Base-by-base conservation (phyloP, 2,797 vertebrate species). In the Falco concolor region DNA sequence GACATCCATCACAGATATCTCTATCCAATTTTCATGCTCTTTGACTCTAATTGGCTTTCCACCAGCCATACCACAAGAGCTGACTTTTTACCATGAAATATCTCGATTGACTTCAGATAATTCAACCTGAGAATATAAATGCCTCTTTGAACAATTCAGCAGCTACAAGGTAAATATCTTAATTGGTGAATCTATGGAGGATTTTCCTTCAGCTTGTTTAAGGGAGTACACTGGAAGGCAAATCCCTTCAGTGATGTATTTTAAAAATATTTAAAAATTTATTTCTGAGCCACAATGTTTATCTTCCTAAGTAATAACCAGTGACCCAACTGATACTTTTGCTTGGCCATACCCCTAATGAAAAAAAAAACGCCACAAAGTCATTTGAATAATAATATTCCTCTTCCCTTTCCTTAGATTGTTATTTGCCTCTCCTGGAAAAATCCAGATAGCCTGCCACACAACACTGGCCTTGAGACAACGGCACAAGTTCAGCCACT, bases 341-440 rank as follows among this genome's bases (percentile, higher is more conserved):
- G 12, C 53, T 83, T 82, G 38, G 25, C 8, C 7, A 38, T 47
- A 73, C 3, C 12, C 13, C 23, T 61, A 32, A 32, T 23, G 8
- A 44, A 44, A 44, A 59, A 72, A 56, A 80, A 69, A 80, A 44
- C 5, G 1, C 1, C 24, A 76, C 3, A 0, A 87, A 75, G 6
- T 63, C 3, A 89, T 36, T 30, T 82, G 2, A 70, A 20, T 32
- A 40, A 12, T 44, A 3, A 32, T 73, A 80, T 85, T 49, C 17
- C 6, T 69, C 63, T 85, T 16, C 7, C 73, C 8, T 56, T 91
- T 40, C 11, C 14, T 30, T n/a, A 60, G 10, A 50, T 1, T 24
- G 4, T 2, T n/a, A 4, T 2, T 0, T 6, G 4, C 8, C 56
- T 70, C 11, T 42, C 45, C n/a, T 30, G 49, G 44, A 60, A 79